phyloP scores from a whole-genome alignment of 2,797 vertebrate genomes.

The Fratercula arctica region DNA sequence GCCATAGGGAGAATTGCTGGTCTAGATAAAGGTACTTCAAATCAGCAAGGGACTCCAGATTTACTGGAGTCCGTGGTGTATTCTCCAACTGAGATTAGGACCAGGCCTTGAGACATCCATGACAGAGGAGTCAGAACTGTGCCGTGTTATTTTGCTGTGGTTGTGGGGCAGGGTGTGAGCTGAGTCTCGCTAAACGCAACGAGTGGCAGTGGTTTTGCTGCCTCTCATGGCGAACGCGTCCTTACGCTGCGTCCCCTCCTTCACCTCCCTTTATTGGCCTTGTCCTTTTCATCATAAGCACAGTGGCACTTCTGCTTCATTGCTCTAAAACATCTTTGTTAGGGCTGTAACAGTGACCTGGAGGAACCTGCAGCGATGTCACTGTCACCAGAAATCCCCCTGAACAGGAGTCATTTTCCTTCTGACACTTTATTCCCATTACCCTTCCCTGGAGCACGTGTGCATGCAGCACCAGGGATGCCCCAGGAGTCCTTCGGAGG shows the following conservation, averaged over 20 bases:
- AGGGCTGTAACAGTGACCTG: neutral
- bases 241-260: neutral
- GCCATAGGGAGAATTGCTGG: neutral
- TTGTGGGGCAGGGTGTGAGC: neutral
- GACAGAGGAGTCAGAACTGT: neutral
- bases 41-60: neutral
- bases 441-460: accelerated
- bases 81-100: neutral
- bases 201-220: neutral
- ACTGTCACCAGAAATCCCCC: neutral
- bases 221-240: accelerated
- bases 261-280: neutral
- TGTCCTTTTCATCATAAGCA: neutral
- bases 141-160: neutral
- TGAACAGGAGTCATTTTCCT: neutral
- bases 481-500: neutral
- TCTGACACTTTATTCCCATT: neutral
- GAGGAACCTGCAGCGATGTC: neutral
- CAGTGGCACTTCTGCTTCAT: neutral
- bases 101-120: neutral
- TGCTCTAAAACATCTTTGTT: neutral
- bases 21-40: neutral
- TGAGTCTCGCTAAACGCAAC: neutral
- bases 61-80: accelerated
- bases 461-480: neutral